These are phyloP conservation scores for Pristionchus exspectatus DNA, from an alignment of 2,888 invertebrate species.

Conservation along the genomic window DNA sequence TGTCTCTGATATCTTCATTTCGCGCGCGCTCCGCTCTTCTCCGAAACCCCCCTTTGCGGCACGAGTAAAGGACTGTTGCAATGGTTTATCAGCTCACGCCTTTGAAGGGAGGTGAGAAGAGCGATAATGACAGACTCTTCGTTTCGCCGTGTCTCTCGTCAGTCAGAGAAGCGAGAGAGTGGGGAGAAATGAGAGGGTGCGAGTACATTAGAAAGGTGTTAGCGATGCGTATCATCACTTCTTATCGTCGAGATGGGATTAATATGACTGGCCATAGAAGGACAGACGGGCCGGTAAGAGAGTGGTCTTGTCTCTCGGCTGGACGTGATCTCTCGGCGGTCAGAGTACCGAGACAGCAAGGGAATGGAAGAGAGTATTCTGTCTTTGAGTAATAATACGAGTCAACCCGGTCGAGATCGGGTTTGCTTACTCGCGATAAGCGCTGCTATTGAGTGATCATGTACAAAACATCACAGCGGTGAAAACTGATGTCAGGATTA, in stretches of 20 bases:
- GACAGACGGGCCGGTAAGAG: neutral
- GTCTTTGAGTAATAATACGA: too few relatives aligned
- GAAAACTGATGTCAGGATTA: too few relatives aligned
- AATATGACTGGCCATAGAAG: neutral
- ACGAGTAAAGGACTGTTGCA: neutral
- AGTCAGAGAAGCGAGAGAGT: neutral
- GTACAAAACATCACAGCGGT: too few relatives aligned
- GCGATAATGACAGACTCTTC: neutral
- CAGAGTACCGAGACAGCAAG: too few relatives aligned
- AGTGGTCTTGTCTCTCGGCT: neutral
- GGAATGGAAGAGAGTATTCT: too few relatives aligned
- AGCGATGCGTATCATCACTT: neutral
- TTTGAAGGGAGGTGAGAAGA: neutral
- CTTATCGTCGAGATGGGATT: neutral
- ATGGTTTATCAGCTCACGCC: neutral
- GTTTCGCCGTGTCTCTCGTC: neutral
- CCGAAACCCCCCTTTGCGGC: conserved; percentile 11
- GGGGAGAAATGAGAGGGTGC: too few relatives aligned
- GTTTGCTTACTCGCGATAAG: too few relatives aligned
- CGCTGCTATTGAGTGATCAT: too few relatives aligned
- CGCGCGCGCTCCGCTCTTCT: neutral
- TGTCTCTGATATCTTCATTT: neutral
- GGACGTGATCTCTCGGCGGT: too few relatives aligned
- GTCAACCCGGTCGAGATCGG: too few relatives aligned
- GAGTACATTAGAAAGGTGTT: neutral